Base-by-base conservation (phyloP, 2,888 invertebrate species). In the Epistrophe grossulariae region DNA sequence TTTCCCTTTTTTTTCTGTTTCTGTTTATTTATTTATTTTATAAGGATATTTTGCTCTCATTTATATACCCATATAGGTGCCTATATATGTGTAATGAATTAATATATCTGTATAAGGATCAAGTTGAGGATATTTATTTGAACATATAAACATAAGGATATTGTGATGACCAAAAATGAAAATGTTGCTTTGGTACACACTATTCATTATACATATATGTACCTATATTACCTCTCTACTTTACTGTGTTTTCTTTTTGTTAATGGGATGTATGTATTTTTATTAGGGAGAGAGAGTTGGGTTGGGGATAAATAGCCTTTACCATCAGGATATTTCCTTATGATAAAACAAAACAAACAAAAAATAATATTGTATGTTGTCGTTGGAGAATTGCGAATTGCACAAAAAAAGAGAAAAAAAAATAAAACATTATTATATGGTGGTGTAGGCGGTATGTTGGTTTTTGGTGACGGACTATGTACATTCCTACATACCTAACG, bases 131-230 rank as follows among this genome's bases (percentile, higher is more conserved):
- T 68, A 19, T 68, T 38, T 68, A 19, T 68, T 38, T 31, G 68
- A 68, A 50, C 31, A 19, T 50, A 68, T 68, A 35, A 68, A 50
- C 68, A 68, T 68, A 50, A 38, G 35, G 38, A 68, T 68, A 68
- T 50, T 31, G 28, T 28, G 43, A 45, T 28, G 43, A 64, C 45
- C 64, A 64, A 40, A 24, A 50, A 48, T 35, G 59, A 11, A 24
- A 64, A 45, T 11, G 35, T 59, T 28, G 55, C 35, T 0, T 24
- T 28, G 28, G 9, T 48, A 48, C 17, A 48, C 17, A 66, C 66
- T 50, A 38, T 50, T n/a, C 17, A 68, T 66, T 68, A 62, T 9
- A 24, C 3, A 3, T n/a, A n/a, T n/a, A n/a, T n/a, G n/a, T n/a
- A n/a, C n/a, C n/a, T n/a, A n/a, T n/a, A n/a, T n/a, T n/a, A n/a